A percentile compares a stretch with the other conserved stretches of the same genome.
These are phyloP conservation scores for Myiozetetes cayanensis DNA, from an alignment of 2,113 vertebrate species.

Conservation along the genomic window DNA sequence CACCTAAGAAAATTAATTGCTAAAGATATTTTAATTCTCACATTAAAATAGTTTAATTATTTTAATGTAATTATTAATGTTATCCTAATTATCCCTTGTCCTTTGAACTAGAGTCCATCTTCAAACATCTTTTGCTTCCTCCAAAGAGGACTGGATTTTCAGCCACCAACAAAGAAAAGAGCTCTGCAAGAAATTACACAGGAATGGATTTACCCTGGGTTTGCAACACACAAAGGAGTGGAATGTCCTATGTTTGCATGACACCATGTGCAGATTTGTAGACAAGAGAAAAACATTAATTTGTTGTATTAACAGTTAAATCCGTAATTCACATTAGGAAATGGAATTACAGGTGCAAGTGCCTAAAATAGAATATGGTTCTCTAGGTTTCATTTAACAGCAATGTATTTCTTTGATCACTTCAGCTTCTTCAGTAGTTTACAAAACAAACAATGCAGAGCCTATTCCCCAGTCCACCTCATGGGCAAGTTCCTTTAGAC, in stretches of 20 bases:
- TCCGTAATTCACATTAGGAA: neutral
- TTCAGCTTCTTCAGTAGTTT: neutral
- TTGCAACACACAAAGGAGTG: neutral
- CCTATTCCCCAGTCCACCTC: neutral
- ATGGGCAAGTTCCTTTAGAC: neutral
- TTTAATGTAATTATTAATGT: neutral
- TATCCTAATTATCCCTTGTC: neutral
- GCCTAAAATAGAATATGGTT: neutral
- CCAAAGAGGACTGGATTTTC: neutral
- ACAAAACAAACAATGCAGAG: neutral
- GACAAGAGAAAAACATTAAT: neutral
- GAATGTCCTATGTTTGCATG: neutral
- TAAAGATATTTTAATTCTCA: neutral
- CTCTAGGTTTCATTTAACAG: neutral
- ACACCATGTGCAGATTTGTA: neutral
- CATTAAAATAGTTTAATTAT: neutral
- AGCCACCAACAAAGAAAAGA: neutral
- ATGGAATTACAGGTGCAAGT: neutral
- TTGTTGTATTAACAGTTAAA: neutral
- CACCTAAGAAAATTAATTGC: neutral
- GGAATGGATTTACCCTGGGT: neutral
- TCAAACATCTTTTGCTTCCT: neutral
- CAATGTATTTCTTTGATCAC: neutral
- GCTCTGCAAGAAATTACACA: neutral
- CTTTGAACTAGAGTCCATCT: neutral